Percentiles rank a stretch among this genome's conserved stretches.
Evolutionary conservation across 37 sponge, comb jelly and placozoan species (phyloP).

Genomic region (Aplysina aerophoba): DNA sequence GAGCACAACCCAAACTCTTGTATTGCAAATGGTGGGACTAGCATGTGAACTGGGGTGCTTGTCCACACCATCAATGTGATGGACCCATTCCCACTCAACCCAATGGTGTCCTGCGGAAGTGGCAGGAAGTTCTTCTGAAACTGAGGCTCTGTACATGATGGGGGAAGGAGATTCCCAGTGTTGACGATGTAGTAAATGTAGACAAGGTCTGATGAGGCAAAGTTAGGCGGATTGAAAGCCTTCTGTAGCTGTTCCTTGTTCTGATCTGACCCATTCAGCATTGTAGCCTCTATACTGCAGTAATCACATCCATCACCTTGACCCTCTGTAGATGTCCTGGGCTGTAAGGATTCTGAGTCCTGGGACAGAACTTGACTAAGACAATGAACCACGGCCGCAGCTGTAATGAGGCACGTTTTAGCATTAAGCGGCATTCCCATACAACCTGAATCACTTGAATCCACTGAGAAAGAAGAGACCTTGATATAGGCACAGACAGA

Average conservation of each 20-base stretch:
- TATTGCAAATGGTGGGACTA: constrained; percentile 4
- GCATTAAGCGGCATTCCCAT: no score
- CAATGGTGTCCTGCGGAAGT: neutral
- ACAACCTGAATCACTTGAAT: no score
- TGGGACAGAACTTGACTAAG: no score
- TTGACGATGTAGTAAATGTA: constrained; percentile 12
- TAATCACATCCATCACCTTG: no score
- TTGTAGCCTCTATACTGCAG: no score
- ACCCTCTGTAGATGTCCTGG: no score
- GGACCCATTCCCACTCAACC: neutral
- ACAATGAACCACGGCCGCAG: no score
- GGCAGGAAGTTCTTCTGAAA: neutral
- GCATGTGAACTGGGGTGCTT: constrained; percentile 1
- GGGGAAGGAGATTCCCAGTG: neutral
- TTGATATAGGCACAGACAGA: no score
- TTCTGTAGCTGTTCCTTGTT: constrained; percentile 16
- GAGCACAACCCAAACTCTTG: neutral
- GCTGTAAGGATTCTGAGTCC: no score
- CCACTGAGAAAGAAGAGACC: no score
- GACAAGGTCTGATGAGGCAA: constrained; percentile 26
- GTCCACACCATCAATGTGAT: constrained; percentile 15
- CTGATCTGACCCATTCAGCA: no score
- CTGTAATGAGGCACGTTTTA: no score
- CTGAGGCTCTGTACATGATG: neutral
- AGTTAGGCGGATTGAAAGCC: constrained; percentile 23